These are phyloP conservation scores for Neogobius melanostomus DNA, from an alignment of 2,113 vertebrate genomes.

Conservation along the genomic window DNA sequence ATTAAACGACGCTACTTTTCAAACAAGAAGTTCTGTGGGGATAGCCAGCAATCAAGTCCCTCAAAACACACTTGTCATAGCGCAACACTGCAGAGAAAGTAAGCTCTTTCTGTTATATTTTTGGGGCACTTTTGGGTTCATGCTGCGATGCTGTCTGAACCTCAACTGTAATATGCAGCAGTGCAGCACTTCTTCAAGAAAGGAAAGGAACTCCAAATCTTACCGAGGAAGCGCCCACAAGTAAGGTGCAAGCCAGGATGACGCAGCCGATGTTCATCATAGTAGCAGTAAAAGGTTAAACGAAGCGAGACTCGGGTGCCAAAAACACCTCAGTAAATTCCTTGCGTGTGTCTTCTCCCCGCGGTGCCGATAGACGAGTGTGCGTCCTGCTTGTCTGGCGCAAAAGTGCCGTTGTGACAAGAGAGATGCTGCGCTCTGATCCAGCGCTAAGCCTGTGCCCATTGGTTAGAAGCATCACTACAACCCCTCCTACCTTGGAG, in stretches of 20 bases:
- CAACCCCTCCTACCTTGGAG: conserved; percentile 69
- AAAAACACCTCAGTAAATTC: conserved; percentile 65
- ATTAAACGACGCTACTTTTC: not conserved
- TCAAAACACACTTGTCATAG: conserved; percentile 26
- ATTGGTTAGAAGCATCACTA: conserved; percentile 73
- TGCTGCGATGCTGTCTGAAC: conserved; percentile 35
- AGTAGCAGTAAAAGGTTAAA: conserved; percentile 46
- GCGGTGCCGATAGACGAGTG: conserved; percentile 46
- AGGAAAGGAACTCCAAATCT: conserved; percentile 58
- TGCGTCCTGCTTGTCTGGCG: conserved; percentile 71
- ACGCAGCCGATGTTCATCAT: conserved; percentile 73
- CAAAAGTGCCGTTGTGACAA: conserved; percentile 76
- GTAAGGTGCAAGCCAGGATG: conserved; percentile 72
- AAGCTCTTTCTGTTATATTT: conserved; percentile 7
- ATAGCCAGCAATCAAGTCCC: not conserved
- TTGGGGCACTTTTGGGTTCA: conserved; percentile 40
- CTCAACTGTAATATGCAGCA: conserved; percentile 38
- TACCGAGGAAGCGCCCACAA: conserved; percentile 76
- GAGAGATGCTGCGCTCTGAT: conserved; percentile 72
- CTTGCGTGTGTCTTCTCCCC: conserved; percentile 32
- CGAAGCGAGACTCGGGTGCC: conserved; percentile 34
- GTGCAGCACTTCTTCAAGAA: conserved; percentile 56
- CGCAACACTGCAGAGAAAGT: conserved; percentile 53
- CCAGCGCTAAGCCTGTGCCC: conserved; percentile 59
- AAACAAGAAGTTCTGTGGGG: not conserved